Base-by-base conservation (phyloP, 1,140 invertebrate genomes). In the Diachasma alloeum region DNA sequence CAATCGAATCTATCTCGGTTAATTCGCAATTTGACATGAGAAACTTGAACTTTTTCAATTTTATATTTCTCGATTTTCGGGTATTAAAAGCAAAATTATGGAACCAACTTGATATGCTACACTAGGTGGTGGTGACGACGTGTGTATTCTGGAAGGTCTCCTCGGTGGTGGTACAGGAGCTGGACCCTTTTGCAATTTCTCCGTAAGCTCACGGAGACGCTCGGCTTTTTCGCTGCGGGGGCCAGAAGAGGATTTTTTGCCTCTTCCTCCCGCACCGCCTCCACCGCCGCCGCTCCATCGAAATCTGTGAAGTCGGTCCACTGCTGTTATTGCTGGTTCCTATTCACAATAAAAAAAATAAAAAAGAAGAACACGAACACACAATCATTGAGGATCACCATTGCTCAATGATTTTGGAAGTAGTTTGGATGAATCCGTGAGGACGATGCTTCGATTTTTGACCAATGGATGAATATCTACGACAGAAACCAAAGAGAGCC, bases 221-320 rank as follows among this genome's bases (percentile, higher is more conserved):
- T 94, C 93, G 15, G 94, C 91, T 85, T 93, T 93, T 83, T 91
- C 92, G 87, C 89, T 92, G 87, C 90, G 91, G 88, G 90, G 89
- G 87, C 89, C 82, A 75, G 84, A 82, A 84, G 84, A 85, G 75
- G 86, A 85, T 75, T 90, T 88, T 78, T 87, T 89, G 72, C 82
- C 83, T 81, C 86, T 83, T 84, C 85, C 81, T 83, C 87, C 85
- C 89, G 59, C 59, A 26, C 22, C 24, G 1, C 86, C 84, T 83
- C 85, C 81, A 83, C 87, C 85, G 90, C 91, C 91, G 88, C 93
- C 93, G 89, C 93, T 94, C 90, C 94, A 93, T 86, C 93, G 93
- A 85, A 94, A 92, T 86, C 92, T 94, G 83, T 94, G 93, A 86
- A 95, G 90, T 77, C 94, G 94, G 90, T 95, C 94, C 93, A 95